Base-by-base conservation (phyloP, 2,797 vertebrate genomes). In the Pogonophryne albipinna region DNA sequence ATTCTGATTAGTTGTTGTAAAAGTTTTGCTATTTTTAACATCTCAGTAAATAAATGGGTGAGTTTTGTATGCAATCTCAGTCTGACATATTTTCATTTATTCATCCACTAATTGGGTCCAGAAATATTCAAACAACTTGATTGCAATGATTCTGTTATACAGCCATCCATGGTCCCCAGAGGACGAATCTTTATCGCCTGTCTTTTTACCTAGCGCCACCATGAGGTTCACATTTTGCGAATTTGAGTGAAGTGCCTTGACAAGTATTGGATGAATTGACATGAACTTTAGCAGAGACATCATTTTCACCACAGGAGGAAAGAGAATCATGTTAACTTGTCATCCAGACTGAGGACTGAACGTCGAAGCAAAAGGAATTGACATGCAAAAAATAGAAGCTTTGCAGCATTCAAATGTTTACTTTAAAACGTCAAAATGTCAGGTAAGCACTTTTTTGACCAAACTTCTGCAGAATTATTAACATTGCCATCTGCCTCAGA, bases 1-100 rank as follows among this genome's bases (percentile, higher is more conserved):
- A 63, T 53, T 84, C 4, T 3, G 23, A 65, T 86, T 63, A 87
- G 62, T 8, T 0, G 0, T 1, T 61, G 6, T 67, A 16, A 41
- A 10, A 27, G 1, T 44, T 34, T 41, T 6, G 1, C 13, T 11
- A 1, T 57, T 71, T 60, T 61, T 16, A 68, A 71, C 27, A 73
- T 56, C 27, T 74, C 17, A 7, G 60, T 3, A 13, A 47, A 58
- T 16, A n/a, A 27, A 6, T 15, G 3, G 19, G 19, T 65, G 47
- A 41, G 34, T 38, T 38, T 38, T 27, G 27, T 27, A 5, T 27
- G 27, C 5, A 27, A 27, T 27, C 27, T 27, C 27, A 27, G 27
- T 27, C 27, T 27, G 27, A 27, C 27, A 27, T 27, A 27, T 27
- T 27, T 27, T 27, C 27, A 27, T 66, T 12, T 27, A 49, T 38